These are phyloP conservation scores for Microplitis demolitor DNA, from an alignment of 1,140 invertebrate genomes.

Conservation along the genomic window DNA sequence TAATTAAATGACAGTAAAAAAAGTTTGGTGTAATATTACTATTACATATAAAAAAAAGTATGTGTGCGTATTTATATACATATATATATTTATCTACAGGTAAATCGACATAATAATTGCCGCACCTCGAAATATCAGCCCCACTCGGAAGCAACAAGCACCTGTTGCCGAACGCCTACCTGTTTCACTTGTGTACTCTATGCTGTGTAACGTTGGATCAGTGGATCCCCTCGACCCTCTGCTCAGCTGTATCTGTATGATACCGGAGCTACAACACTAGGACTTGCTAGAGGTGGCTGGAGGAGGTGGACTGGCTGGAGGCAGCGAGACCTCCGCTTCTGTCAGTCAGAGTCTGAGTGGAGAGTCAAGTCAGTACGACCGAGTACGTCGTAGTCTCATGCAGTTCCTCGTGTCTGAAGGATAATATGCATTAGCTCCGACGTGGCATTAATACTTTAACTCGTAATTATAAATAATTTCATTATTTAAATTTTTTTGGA, in stretches of 20 bases:
- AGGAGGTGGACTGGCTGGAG: background rate
- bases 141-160: conserved; percentile 13
- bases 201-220: background rate
- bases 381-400: background rate
- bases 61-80: too few species aligned
- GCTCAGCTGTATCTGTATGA: too few species aligned
- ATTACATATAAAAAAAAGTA: too few species aligned
- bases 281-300: too few species aligned
- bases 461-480: background rate
- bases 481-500: background rate
- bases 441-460: background rate
- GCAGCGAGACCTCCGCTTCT: background rate
- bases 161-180: conserved; percentile 18
- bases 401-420: background rate
- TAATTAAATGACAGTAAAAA: too few species aligned
- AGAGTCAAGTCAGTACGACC: background rate
- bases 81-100: too few species aligned
- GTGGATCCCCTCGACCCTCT: background rate
- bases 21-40: too few species aligned
- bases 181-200: conserved; percentile 9
- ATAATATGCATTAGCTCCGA: background rate
- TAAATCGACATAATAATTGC: background rate
- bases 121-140: conserved; percentile 3
- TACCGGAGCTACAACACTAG: too few species aligned
- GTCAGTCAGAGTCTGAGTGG: background rate